Evolutionary conservation across 2,888 invertebrate species (phyloP).

Genomic region (Phoenoteleia sp.): DNA sequence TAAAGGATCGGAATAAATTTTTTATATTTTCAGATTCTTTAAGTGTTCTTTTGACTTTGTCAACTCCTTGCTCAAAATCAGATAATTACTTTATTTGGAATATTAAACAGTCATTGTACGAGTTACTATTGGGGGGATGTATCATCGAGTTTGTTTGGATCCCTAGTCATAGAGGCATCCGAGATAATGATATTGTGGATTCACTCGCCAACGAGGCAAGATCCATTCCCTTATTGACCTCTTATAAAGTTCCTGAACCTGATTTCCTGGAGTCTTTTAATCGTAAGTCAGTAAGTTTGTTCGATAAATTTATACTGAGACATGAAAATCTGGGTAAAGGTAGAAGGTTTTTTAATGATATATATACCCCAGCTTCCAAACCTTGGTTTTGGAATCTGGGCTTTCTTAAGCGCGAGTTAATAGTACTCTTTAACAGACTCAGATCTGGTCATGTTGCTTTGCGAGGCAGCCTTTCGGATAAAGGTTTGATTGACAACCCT

Average conservation of each 20-base stretch:
- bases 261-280: too few species aligned
- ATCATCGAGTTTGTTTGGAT: not conserved
- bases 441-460: conserved; percentile 10
- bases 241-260: too few species aligned
- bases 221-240: too few species aligned
- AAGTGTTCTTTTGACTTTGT: not conserved
- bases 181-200: not conserved
- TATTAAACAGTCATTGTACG: not conserved
- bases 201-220: not conserved
- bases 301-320: too few species aligned
- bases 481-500: conserved; percentile 10
- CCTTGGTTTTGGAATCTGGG: not conserved
- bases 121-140: not conserved
- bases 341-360: not conserved
- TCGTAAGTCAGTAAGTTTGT: too few species aligned
- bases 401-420: too few species aligned
- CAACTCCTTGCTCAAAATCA: not conserved
- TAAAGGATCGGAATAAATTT: not conserved
- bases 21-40: conserved; percentile 23
- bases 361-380: not conserved
- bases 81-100: not conserved
- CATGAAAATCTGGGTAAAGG: too few species aligned
- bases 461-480: not conserved
- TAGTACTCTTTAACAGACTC: not conserved
- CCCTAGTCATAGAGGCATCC: not conserved